A percentile compares a stretch with the other conserved stretches of the same genome.
phyloP scores from a whole-genome alignment of 92 coral and sea anemone species.

The Porites evermanni region DNA sequence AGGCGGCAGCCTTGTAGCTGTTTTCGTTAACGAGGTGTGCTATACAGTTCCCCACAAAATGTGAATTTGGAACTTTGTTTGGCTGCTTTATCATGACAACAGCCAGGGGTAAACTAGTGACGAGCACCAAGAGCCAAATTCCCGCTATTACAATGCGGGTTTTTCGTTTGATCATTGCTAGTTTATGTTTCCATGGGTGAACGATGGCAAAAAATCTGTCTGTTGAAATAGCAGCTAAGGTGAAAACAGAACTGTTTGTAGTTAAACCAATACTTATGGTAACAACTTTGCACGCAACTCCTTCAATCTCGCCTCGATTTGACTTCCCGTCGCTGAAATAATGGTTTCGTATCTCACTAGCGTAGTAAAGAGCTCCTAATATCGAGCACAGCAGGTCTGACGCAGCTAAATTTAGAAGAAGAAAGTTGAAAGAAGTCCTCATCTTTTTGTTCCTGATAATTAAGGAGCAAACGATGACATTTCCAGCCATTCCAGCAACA shows the following conservation, averaged over 20 bases:
- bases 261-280: slow-evolving; percentile 10
- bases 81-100: slow-evolving; percentile 14
- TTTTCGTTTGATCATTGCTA: slow-evolving; percentile 17
- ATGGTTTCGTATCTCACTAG: slow-evolving; percentile 24
- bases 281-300: slow-evolving; percentile 31
- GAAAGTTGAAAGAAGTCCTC: slow-evolving; percentile 66
- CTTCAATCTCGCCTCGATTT: background rate
- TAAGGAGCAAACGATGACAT: slow-evolving; percentile 59
- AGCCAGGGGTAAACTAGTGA: slow-evolving; percentile 20
- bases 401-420: slow-evolving; percentile 75
- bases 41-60: slow-evolving; percentile 12
- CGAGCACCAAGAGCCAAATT: slow-evolving; percentile 30
- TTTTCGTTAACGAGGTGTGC: background rate
- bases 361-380: slow-evolving; percentile 18
- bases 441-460: slow-evolving; percentile 56
- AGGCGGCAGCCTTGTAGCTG: slow-evolving; percentile 19
- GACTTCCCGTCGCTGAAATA: slow-evolving; percentile 14
- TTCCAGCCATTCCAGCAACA: slow-evolving; percentile 62
- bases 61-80: background rate
- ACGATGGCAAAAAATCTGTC: slow-evolving; percentile 58
- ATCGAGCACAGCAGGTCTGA: slow-evolving; percentile 55
- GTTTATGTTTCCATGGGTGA: slow-evolving; percentile 46
- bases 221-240: slow-evolving; percentile 55
- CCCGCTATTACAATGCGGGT: slow-evolving; percentile 7
- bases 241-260: slow-evolving; percentile 40